Evolutionary conservation across 2,797 vertebrate genomes (phyloP).

Genomic region (Neosalanx taihuensis): DNA sequence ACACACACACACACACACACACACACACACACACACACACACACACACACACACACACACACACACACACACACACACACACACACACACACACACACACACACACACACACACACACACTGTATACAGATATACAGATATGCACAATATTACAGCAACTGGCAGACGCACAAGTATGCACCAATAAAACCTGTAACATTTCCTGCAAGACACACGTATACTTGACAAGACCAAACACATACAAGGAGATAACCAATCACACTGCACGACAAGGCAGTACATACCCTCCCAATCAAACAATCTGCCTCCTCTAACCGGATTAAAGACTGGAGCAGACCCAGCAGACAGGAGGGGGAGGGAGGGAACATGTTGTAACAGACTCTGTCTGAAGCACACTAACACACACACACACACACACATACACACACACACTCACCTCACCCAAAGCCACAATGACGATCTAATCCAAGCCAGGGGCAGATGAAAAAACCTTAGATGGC

Average conservation of each 20-base stretch:
- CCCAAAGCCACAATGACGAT: too few species aligned
- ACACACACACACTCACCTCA: neutral
- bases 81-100: too few species aligned
- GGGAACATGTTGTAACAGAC: slow-evolving; percentile 4
- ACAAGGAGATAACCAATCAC: neutral
- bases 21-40: neutral
- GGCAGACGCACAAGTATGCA: too few species aligned
- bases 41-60: neutral
- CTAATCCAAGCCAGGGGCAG: too few species aligned
- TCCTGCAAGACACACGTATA: neutral
- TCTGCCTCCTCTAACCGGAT: slow-evolving; percentile 8
- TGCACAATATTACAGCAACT: too few species aligned
- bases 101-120: too few species aligned
- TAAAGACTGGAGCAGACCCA: neutral
- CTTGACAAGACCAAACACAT: neutral
- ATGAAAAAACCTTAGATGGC: too few species aligned
- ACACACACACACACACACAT: slow-evolving; percentile 1
- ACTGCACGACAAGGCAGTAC: neutral
- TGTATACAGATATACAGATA: too few species aligned
- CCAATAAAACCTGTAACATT: neutral
- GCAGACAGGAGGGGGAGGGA: neutral
- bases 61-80: neutral
- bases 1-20: neutral
- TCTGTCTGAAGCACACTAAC: neutral
- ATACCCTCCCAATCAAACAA: neutral